A percentile compares a stretch with the other conserved stretches of the same genome.
These are phyloP conservation scores for Fukomys damarensis DNA, from an alignment of 2,113 vertebrate species.

Conservation along the genomic window DNA sequence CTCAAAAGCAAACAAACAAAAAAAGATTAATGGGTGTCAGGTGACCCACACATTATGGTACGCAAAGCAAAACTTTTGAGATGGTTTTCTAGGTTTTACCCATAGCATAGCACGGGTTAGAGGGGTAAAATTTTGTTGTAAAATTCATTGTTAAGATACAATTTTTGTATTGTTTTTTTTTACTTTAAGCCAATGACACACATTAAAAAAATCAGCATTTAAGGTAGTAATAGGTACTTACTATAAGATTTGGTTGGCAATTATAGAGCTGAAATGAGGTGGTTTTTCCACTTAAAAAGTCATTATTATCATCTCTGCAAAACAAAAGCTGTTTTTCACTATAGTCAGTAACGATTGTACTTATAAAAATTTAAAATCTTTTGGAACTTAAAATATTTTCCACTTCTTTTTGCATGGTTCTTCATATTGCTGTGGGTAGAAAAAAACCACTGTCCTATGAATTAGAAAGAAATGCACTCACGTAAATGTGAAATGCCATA, in stretches of 20 bases:
- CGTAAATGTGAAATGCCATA: not conserved
- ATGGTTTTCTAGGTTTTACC: not conserved
- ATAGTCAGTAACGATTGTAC: not conserved
- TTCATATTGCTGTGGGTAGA: not conserved
- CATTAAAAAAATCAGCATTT: not conserved
- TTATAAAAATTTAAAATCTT: slow-evolving; percentile 49
- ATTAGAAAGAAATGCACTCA: slow-evolving; percentile 57
- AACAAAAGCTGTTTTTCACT: slow-evolving; percentile 2
- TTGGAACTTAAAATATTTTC: slow-evolving; percentile 57
- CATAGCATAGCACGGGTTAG: not conserved
- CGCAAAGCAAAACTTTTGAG: not conserved
- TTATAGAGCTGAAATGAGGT: not conserved
- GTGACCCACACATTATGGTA: not conserved
- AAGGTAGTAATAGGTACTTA: not conserved
- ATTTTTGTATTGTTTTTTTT: slow-evolving; percentile 17
- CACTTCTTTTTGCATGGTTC: slow-evolving; percentile 8
- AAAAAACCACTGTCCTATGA: slow-evolving; percentile 27
- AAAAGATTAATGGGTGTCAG: not conserved
- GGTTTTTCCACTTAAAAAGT: slow-evolving; percentile 1
- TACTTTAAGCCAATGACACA: not conserved
- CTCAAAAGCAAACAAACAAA: not conserved
- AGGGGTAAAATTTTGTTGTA: not conserved
- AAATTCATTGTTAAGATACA: not conserved
- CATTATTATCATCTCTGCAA: not conserved
- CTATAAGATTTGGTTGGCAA: not conserved